Base-by-base conservation (phyloP, 92 coral and sea anemone species). In the Siderastrea siderea region DNA sequence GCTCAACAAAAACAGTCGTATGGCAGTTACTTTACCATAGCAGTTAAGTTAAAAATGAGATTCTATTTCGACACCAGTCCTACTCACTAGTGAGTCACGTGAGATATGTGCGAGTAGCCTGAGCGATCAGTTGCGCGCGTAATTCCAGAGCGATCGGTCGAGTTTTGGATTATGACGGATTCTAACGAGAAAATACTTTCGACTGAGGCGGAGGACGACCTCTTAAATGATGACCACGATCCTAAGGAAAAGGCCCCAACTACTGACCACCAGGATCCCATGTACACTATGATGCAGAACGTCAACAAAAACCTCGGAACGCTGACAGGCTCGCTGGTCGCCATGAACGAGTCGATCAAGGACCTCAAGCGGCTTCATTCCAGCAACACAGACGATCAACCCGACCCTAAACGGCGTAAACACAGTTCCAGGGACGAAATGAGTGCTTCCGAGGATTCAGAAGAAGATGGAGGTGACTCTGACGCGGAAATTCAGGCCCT, bases 211-310 rank as follows among this genome's bases (percentile, higher is more conserved):
- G 82, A 47, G 82, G 70, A 78, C 15, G 46, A 44, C 69, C 71
- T 78, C 82, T 78, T 78, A 78, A 46, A 45, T 44, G 82, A 60
- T 78, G 82, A 78, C 43, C 69, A 60, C 54, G 69, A 78, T 47
- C 44, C 82, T 62, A 61, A 47, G 71, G 82, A 78, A 45, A 78
- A 78, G 71, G 62, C 82, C 71, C 82, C 68, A 76, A 76, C 80
- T 7, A 58, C 50, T 76, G 80, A 51, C 80, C 67, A 26, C 51
- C 52, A 45, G 16, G 71, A 78, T 62, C 71, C 82, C 70, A 59
- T 45, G 58, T 60, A 45, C 57, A 45, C 45, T 46, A n/a, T 78
- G 69, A 4, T 78, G 13, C 82, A 60, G 47, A 78, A 78, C 46
- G 55, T 78, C 43, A 78, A 78, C 69, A 61, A 48, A 60, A 60